These are phyloP conservation scores for Asarcornis scutulata DNA, from an alignment of 2,113 vertebrate species.

Conservation along the genomic window DNA sequence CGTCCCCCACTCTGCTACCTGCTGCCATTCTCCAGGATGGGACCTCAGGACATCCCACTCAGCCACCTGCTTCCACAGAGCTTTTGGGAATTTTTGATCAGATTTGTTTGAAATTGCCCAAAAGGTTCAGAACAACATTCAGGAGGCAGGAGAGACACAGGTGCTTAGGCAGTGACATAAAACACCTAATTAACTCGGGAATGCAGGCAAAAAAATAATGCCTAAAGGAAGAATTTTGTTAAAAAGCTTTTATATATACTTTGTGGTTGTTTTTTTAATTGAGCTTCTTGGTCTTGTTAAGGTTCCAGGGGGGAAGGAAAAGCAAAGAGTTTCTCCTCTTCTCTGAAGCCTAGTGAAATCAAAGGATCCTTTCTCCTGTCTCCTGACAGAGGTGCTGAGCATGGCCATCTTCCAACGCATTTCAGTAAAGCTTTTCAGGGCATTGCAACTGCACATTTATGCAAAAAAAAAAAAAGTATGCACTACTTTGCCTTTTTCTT, in stretches of 20 bases:
- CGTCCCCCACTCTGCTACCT: accelerated
- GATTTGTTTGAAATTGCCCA: background rate
- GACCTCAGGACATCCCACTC: background rate
- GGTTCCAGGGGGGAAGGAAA: background rate
- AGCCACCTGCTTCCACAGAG: background rate
- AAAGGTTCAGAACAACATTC: background rate
- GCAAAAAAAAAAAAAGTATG: background rate
- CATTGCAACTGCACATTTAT: background rate
- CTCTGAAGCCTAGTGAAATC: background rate
- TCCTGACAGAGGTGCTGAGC: background rate
- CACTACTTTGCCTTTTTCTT: background rate
- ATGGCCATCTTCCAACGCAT: background rate
- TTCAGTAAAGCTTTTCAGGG: background rate
- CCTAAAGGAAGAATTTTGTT: background rate
- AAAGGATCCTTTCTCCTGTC: background rate
- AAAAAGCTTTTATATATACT: background rate
- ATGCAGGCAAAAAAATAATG: background rate
- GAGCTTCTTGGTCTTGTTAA: background rate
- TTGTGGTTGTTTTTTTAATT: background rate
- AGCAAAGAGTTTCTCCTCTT: background rate
- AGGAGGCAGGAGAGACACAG: background rate
- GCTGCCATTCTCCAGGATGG: background rate
- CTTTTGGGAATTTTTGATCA: background rate
- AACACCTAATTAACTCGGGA: background rate
- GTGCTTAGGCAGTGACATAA: background rate